Conservation (phyloP, 1,140 invertebrate species). For the Ridgeia piscesae region DNA sequence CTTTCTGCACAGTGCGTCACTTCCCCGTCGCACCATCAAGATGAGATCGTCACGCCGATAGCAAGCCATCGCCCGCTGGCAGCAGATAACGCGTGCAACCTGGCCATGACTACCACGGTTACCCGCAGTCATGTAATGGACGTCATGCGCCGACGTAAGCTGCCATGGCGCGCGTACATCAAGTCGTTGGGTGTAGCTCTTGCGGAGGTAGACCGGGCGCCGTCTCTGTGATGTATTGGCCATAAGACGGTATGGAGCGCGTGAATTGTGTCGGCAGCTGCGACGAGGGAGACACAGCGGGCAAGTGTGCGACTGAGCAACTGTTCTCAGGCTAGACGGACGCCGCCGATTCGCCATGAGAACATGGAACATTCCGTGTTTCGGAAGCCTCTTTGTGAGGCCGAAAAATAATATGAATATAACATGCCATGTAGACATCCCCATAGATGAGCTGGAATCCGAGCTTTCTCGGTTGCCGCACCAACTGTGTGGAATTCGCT, state of each 20-base stretch:
- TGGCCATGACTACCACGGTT: neutral
- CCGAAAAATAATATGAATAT: too few relatives aligned
- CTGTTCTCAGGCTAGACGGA: neutral
- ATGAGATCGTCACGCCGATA: neutral
- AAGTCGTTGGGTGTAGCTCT: neutral
- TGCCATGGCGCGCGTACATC: neutral
- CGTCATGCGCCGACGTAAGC: neutral
- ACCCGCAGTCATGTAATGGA: neutral
- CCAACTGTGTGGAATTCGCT: neutral
- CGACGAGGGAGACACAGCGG: neutral
- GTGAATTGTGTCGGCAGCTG: neutral
- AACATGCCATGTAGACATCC: neutral
- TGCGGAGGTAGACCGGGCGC: neutral
- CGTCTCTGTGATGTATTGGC: neutral
- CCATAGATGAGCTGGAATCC: neutral
- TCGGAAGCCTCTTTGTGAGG: neutral
- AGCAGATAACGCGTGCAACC: neutral
- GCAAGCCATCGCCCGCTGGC: neutral
- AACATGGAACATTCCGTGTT: neutral
- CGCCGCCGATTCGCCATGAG: neutral
- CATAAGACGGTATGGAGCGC: neutral
- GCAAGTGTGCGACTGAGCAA: neutral
- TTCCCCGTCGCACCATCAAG: neutral
- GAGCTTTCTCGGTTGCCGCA: neutral
- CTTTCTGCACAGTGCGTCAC: neutral